phyloP scores from a whole-genome alignment of 2,888 invertebrate genomes.

The Macaria notata region DNA sequence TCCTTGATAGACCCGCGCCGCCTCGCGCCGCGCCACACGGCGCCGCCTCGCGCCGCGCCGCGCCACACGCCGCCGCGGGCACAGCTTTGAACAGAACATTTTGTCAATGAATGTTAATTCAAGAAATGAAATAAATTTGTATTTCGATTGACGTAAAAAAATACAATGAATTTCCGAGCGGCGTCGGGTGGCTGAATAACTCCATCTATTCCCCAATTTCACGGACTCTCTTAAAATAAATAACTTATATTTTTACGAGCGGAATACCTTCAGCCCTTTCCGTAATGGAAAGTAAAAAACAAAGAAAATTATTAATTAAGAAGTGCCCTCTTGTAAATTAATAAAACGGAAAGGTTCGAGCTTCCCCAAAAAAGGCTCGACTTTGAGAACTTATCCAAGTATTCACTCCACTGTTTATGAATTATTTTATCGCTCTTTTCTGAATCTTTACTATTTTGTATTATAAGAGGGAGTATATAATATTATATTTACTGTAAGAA shows the following conservation, averaged over 20 bases:
- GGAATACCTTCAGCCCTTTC: slow-evolving; percentile 27
- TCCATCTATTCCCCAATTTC: slow-evolving; percentile 23
- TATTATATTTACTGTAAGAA: too few species aligned
- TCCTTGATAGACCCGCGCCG: too few species aligned
- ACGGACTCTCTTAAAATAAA: slow-evolving; percentile 21
- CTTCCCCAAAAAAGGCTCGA: slow-evolving; percentile 28
- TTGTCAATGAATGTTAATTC: slow-evolving; percentile 3
- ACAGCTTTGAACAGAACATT: too few species aligned
- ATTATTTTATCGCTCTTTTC: too few species aligned
- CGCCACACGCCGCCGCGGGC: too few species aligned
- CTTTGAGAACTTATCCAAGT: slow-evolving; percentile 20
- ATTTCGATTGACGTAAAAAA: slow-evolving; percentile 8
- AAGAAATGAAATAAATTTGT: slow-evolving; percentile 8
- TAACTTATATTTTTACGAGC: slow-evolving; percentile 25
- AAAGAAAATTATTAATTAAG: slow-evolving; percentile 37
- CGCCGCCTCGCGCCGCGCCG: too few species aligned
- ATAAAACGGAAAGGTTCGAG: slow-evolving; percentile 35
- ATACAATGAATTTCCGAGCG: slow-evolving; percentile 13
- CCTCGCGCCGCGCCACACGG: too few species aligned
- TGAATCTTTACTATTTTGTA: too few species aligned
- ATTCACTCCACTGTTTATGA: slow-evolving; percentile 6
- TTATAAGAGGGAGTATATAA: too few species aligned
- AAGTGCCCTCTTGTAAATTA: slow-evolving; percentile 34
- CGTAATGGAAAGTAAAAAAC: slow-evolving; percentile 33
- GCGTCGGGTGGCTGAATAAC: slow-evolving; percentile 8